A percentile compares a stretch with the other conserved stretches of the same genome.
phyloP scores from a whole-genome alignment of 2,797 vertebrate species.

The Borostomias antarcticus region DNA sequence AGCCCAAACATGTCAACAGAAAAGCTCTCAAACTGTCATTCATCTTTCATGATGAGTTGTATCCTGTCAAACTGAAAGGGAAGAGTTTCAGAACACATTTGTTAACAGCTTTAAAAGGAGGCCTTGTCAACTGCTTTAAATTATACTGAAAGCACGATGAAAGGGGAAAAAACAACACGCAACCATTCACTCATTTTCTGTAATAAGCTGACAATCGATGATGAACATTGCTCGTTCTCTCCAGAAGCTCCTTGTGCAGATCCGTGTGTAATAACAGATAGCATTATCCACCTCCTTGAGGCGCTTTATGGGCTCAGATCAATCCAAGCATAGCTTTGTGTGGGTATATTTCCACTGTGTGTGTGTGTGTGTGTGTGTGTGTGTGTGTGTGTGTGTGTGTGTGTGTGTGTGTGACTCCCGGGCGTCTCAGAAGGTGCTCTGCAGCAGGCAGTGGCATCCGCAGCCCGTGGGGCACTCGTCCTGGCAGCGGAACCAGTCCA shows the following conservation, averaged over 20 bases:
- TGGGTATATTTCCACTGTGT: not conserved
- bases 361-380: constrained; percentile 1
- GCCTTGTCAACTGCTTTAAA: too few relatives aligned
- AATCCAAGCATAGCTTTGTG: not conserved
- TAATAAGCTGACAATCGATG: not conserved
- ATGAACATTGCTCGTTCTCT: not conserved
- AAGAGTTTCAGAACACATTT: not conserved
- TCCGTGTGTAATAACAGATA: not conserved
- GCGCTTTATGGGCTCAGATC: not conserved
- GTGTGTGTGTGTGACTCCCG: not conserved
- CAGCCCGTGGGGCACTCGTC: constrained; percentile 96
- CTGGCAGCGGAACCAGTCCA: constrained; percentile 96
- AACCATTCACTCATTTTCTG: not conserved
- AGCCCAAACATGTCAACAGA: too few relatives aligned
- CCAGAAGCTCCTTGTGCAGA: not conserved
- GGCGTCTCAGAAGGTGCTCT: constrained; percentile 87
- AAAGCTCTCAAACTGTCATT: too few relatives aligned
- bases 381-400: too few relatives aligned
- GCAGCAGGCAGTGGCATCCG: constrained; percentile 91
- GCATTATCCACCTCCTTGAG: not conserved
- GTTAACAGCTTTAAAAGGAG: too few relatives aligned
- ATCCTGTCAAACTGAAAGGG: not conserved
- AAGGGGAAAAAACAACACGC: not conserved
- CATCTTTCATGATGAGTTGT: not conserved
- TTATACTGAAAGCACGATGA: too few relatives aligned